A percentile compares a stretch with the other conserved stretches of the same genome.
These are phyloP conservation scores for Barnardius zonarius DNA, from an alignment of 2,113 vertebrate species.

Conservation along the genomic window DNA sequence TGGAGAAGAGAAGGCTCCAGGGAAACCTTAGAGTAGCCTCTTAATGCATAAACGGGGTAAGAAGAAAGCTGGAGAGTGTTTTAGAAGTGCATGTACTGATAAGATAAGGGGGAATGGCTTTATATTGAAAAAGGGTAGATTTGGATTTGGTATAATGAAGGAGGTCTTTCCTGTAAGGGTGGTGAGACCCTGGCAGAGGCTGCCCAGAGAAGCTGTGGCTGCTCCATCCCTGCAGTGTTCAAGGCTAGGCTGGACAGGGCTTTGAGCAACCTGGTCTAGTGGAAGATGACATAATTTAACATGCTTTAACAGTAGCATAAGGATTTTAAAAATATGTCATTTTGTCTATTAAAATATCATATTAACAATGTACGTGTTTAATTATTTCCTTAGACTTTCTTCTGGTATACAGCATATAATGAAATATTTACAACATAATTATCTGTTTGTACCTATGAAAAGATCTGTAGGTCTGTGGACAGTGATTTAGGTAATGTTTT, in stretches of 20 bases:
- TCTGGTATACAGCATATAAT: not conserved
- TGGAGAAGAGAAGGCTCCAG: not conserved
- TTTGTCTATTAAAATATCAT: not conserved
- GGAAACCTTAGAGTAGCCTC: not conserved
- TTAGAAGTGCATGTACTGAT: no score
- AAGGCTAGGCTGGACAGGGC: not conserved
- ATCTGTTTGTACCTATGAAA: not conserved
- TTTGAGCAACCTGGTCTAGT: not conserved
- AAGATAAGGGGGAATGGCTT: no score
- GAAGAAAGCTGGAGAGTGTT: no score
- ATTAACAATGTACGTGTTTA: not conserved
- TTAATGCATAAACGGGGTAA: no score
- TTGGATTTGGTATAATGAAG: no score
- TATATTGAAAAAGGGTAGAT: no score
- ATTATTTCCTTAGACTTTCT: not conserved
- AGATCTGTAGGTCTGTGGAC: not conserved
- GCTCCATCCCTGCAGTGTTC: not conserved
- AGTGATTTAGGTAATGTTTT: not conserved
- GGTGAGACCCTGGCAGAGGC: no score
- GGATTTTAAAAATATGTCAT: not conserved
- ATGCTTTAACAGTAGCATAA: not conserved
- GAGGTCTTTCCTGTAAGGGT: no score
- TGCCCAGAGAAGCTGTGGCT: not conserved
- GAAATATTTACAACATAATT: fast-evolving
- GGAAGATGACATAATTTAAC: not conserved